A percentile compares a stretch with the other conserved stretches of the same genome.
These are phyloP conservation scores for Cherax destructor DNA, from an alignment of 1,140 invertebrate genomes.

Conservation along the genomic window DNA sequence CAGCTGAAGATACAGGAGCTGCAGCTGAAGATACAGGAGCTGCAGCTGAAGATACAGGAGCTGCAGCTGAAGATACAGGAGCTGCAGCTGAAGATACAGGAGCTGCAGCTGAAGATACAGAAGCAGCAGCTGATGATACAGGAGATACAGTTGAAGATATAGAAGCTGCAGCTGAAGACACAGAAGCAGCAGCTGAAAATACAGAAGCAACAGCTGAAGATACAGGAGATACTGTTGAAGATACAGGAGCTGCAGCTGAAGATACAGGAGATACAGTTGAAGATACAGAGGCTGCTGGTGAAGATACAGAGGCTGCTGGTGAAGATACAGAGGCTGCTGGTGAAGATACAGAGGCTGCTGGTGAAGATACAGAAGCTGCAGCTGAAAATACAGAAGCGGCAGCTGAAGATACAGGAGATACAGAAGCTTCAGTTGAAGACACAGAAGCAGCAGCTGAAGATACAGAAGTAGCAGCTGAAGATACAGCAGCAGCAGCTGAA, in stretches of 20 bases:
- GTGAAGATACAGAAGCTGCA: background rate
- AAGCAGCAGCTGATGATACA: too few relatives aligned
- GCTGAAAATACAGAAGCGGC: constrained; percentile 14
- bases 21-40: too few relatives aligned
- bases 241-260: background rate
- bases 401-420: background rate
- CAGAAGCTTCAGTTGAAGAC: too few relatives aligned
- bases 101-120: too few relatives aligned
- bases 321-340: background rate
- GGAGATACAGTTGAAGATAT: background rate
- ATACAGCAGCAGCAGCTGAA: too few relatives aligned
- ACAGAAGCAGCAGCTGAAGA: too few relatives aligned
- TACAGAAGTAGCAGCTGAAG: too few relatives aligned
- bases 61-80: too few relatives aligned
- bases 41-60: too few relatives aligned
- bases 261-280: background rate
- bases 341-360: constrained; percentile 7
- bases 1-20: background rate
- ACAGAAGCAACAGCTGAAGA: background rate
- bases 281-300: constrained; percentile 17
- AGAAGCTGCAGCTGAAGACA: constrained; percentile 6
- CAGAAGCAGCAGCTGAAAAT: background rate
- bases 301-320: background rate
- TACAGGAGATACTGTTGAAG: too few relatives aligned
- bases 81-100: too few relatives aligned